Evolutionary conservation across 64 coral and sea anemone genomes (phyloP).

Genomic region (Actinia equina): DNA sequence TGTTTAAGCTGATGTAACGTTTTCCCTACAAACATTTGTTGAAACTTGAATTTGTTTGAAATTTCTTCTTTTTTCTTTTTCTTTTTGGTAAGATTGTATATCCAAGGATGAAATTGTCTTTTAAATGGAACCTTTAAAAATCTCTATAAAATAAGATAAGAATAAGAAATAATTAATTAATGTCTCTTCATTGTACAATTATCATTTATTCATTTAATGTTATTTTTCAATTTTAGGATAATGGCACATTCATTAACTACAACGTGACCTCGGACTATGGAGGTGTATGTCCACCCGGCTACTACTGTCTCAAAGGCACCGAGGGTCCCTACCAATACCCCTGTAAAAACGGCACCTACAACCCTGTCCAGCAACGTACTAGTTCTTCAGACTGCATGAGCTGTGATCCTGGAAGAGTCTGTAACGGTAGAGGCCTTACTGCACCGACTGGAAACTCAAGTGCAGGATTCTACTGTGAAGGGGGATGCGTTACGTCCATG

Average conservation of each 20-base stretch:
- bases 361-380: conserved; percentile 40
- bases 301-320: conserved; percentile 69
- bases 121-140: no score
- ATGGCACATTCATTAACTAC: conserved; percentile 52
- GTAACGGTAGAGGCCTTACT: conserved; percentile 77
- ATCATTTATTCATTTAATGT: not conserved
- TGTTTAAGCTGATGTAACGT: no score
- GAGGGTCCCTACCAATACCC: conserved; percentile 43
- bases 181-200: not conserved
- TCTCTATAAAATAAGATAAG: no score
- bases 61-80: no score
- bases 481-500: conserved; percentile 58
- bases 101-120: no score
- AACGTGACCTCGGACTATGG: conserved; percentile 64
- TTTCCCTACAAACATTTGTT: no score
- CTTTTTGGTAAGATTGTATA: no score
- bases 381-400: conserved; percentile 56
- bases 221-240: conserved; percentile 42
- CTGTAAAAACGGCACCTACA: conserved; percentile 90
- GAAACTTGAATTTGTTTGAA: no score
- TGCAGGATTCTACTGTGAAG: conserved; percentile 73
- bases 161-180: no score
- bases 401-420: conserved; percentile 76
- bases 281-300: conserved; percentile 84
- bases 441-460: conserved; percentile 76